Evolutionary conservation across 1,140 invertebrate species (phyloP).

Genomic region (Scaptomyza montana): DNA sequence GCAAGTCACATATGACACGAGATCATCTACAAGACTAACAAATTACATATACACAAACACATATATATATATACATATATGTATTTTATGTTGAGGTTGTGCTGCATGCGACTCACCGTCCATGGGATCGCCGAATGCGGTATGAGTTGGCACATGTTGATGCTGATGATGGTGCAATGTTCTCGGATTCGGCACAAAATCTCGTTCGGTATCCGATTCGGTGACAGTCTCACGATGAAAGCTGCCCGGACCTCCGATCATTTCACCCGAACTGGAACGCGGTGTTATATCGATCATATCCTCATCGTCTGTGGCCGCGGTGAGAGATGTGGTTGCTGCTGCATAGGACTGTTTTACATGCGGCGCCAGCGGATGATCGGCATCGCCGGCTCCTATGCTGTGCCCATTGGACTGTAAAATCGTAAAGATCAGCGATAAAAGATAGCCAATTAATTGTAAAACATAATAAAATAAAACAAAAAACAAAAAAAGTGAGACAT

Average conservation of each 20-base stretch:
- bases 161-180: constrained; percentile 69
- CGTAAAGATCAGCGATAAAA: not conserved
- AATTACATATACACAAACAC: not conserved
- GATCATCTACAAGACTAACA: constrained; percentile 56
- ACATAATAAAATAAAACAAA: not conserved
- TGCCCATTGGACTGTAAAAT: constrained; percentile 76
- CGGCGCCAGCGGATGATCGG: constrained; percentile 72
- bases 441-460: too few relatives aligned
- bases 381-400: constrained; percentile 56
- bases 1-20: constrained; percentile 37
- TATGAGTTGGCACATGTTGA: constrained; percentile 82
- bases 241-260: constrained; percentile 46
- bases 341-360: constrained; percentile 47
- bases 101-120: constrained; percentile 65
- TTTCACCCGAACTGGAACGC: constrained; percentile 76
- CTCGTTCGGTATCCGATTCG: constrained; percentile 77
- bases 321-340: constrained; percentile 67
- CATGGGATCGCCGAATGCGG: constrained; percentile 79
- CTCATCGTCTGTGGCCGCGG: constrained; percentile 85
- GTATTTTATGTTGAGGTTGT: not conserved
- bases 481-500: not conserved
- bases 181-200: constrained; percentile 61
- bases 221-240: constrained; percentile 69
- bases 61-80: not conserved
- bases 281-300: constrained; percentile 88